These are phyloP conservation scores for Thalpophila matura DNA, from an alignment of 2,888 invertebrate species.

Conservation along the genomic window DNA sequence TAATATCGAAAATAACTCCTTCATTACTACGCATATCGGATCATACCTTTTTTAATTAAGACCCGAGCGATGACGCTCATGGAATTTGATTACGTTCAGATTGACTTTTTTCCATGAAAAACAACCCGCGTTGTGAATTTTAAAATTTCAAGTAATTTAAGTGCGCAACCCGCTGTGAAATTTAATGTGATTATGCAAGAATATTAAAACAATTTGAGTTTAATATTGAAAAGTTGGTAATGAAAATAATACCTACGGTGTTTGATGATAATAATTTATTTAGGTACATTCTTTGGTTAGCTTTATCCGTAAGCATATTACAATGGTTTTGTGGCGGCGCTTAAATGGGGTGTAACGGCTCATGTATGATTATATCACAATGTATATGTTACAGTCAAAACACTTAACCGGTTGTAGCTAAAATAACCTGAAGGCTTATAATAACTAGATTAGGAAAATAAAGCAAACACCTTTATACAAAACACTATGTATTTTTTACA, in stretches of 20 bases:
- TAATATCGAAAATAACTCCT: not conserved
- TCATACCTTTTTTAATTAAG: conserved; percentile 48
- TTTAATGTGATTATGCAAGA: conserved; percentile 10
- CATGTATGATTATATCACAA: too few relatives aligned
- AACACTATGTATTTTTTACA: too few relatives aligned
- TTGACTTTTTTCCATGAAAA: conserved; percentile 39
- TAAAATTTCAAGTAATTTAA: conserved; percentile 17
- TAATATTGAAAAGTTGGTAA: not conserved
- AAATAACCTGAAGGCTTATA: too few relatives aligned
- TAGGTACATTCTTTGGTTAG: too few relatives aligned
- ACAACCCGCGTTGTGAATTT: conserved; percentile 43
- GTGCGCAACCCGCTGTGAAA: conserved; percentile 2
- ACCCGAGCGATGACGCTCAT: not conserved
- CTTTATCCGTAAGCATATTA: too few relatives aligned
- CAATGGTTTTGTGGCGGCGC: too few relatives aligned
- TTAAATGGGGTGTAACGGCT: too few relatives aligned
- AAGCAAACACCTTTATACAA: too few relatives aligned
- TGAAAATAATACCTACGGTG: not conserved
- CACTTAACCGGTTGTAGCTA: too few relatives aligned
- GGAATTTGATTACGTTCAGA: conserved; percentile 42
- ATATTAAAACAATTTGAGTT: not conserved
- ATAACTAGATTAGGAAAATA: too few relatives aligned
- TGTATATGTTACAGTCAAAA: too few relatives aligned
- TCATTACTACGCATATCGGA: not conserved
- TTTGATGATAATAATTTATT: too few relatives aligned